phyloP scores from a whole-genome alignment of 2,113 vertebrate species.

The Podarcis cretensis region DNA sequence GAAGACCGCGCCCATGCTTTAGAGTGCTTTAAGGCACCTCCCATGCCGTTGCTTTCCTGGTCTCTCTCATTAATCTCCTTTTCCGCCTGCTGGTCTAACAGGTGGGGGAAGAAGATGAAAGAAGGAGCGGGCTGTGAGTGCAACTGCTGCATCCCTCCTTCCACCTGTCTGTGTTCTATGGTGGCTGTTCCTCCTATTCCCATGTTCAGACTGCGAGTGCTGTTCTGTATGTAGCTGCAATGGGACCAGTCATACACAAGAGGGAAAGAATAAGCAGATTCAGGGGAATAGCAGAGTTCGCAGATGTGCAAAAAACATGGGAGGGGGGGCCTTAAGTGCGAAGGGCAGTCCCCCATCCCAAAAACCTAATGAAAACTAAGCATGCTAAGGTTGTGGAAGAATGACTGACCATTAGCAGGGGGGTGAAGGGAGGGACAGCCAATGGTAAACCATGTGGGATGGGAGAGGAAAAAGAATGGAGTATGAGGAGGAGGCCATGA shows the following conservation, averaged over 20 bases:
- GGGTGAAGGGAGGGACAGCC: too few relatives aligned
- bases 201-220: neutral
- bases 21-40: neutral
- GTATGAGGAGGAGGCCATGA: neutral
- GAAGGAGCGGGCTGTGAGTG: neutral
- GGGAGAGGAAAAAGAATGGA: neutral
- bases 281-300: neutral
- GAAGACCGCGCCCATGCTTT: neutral
- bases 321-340: neutral
- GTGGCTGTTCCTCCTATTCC: neutral
- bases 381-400: too few relatives aligned
- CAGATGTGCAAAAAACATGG: neutral
- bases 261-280: too few relatives aligned
- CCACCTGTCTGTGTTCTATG: neutral
- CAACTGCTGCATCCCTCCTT: neutral
- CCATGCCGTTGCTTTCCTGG: neutral
- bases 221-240: neutral
- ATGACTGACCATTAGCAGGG: too few relatives aligned
- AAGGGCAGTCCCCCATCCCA: too few relatives aligned
- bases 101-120: neutral
- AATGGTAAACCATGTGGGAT: too few relatives aligned
- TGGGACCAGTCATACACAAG: neutral
- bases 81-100: neutral
- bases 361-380: neutral
- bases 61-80: neutral